phyloP scores from a whole-genome alignment of 2,113 vertebrate genomes.

The Cryptoleucopteryx plumbea region DNA sequence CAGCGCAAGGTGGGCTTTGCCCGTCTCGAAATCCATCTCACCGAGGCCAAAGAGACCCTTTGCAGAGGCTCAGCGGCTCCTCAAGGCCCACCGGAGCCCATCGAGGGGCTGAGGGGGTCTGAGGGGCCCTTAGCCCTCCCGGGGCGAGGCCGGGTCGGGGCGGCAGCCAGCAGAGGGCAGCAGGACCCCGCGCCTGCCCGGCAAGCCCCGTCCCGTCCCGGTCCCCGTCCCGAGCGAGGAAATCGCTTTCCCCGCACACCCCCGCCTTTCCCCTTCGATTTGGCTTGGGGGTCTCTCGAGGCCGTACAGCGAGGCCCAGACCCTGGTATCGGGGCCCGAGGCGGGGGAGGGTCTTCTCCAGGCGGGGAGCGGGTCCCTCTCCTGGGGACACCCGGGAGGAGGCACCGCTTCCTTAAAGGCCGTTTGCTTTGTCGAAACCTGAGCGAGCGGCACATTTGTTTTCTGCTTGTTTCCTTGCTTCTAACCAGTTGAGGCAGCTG shows the following conservation, averaged over 20 bases:
- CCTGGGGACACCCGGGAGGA: not conserved
- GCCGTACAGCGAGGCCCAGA: not conserved
- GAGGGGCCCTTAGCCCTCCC: not conserved
- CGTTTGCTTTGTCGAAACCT: not conserved
- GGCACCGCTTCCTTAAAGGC: not conserved
- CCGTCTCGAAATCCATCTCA: not conserved
- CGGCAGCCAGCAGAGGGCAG: slow-evolving; percentile 8
- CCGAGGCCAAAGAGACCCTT: not conserved
- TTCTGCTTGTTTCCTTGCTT: not conserved
- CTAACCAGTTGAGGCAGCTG: not conserved
- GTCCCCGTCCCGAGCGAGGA: not conserved
- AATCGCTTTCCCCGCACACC: rapidly evolving
- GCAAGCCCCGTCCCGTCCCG: too few relatives aligned
- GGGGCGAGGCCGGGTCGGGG: not conserved
- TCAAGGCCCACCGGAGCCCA: not conserved
- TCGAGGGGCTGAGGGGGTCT: too few relatives aligned
- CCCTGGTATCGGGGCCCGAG: too few relatives aligned
- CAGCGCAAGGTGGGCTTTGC: not conserved
- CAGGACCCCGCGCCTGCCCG: not conserved
- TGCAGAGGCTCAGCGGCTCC: not conserved
- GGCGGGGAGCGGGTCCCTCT: not conserved
- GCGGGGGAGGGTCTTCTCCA: not conserved
- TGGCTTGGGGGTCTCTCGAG: not conserved
- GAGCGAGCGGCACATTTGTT: not conserved
- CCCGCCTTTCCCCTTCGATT: not conserved